Percentiles rank a stretch among this genome's conserved stretches.
Evolutionary conservation across 2,797 vertebrate genomes (phyloP).

Genomic region (Poeciliopsis turneri): DNA sequence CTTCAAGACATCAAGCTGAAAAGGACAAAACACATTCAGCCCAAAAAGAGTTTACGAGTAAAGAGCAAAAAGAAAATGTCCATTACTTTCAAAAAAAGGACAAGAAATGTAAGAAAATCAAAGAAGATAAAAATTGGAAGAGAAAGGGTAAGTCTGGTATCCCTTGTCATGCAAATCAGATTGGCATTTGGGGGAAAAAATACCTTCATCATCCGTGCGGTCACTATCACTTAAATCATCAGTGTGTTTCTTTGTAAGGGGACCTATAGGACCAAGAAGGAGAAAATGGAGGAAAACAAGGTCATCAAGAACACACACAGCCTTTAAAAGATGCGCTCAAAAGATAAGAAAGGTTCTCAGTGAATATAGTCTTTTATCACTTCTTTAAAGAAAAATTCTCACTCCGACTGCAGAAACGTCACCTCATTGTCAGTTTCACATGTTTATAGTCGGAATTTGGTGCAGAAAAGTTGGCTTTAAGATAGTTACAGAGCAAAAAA

Average conservation of each 20-base stretch:
- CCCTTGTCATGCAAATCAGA: constrained; percentile 96
- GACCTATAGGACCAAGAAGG: constrained; percentile 99
- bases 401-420: constrained; percentile 47
- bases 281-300: constrained; percentile 92
- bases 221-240: constrained; percentile 99
- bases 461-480: constrained; percentile 41
- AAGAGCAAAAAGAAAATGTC: constrained; percentile 92
- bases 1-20: constrained; percentile 94
- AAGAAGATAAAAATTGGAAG: constrained; percentile 91
- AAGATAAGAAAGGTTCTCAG: constrained; percentile 75
- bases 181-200: constrained; percentile 90
- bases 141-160: constrained; percentile 76
- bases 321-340: constrained; percentile 88
- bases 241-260: constrained; percentile 99
- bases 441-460: constrained; percentile 48
- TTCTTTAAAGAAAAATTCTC: constrained; percentile 54
- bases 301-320: constrained; percentile 81
- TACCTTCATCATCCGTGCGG: constrained; percentile 99
- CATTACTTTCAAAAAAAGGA: constrained; percentile 93
- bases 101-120: constrained; percentile 98
- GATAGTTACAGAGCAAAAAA: constrained; percentile 70
- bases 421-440: constrained; percentile 56
- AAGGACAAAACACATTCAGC: constrained; percentile 98
- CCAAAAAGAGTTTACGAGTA: constrained; percentile 87
- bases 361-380: constrained; percentile 44